Evolutionary conservation across 1,140 invertebrate genomes (phyloP), one percentile per base, ranked within the genome.

Genomic region (Hestina assimilis): DNA sequence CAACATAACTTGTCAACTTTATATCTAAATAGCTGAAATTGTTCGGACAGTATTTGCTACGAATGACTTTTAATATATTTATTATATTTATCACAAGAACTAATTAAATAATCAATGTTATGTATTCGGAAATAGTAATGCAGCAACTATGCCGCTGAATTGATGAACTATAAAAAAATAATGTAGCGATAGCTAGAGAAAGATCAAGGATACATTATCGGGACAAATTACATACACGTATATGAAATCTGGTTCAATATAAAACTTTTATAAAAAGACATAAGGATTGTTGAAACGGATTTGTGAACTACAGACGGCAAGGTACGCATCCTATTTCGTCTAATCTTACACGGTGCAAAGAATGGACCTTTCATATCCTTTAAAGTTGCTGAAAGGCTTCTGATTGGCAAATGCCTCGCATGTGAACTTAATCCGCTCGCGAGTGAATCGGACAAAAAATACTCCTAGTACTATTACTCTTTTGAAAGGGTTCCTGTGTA

Each of bases 401-500:
- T 83, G 78, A 83, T 83, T 79, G 73, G 66, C 65, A 68, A 75
- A 64, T 68, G 60, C 63, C 57, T 54, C 61, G 54, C 46, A 66
- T 75, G 69, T 66, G 78, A 81, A 82, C 64, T 61, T 84, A 83
- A 87, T 87, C 83, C 81, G 41, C 56, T 56, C 61, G 55, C 56
- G 68, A 73, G 66, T 50, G 81, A 75, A 73, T 72, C 64, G 69
- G 51, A 66, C 62, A 72, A 79, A 82, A 82, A 83, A n/a, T n/a
- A 74, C 69, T 69, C 55, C 55, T 64, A 52, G 55, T 77, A 75
- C 70, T 70, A 79, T 70, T 62, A 71, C 80, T 81, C 79, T 82
- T 83, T 77, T 88, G 83, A 88, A 84, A 88, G 84, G 79, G 78
- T 88, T 88, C 83, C 77, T 66, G 71, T 88, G 84, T 88, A 87